Evolutionary conservation across 2,113 vertebrate species (phyloP).

Genomic region (Chroicocephalus ridibundus): DNA sequence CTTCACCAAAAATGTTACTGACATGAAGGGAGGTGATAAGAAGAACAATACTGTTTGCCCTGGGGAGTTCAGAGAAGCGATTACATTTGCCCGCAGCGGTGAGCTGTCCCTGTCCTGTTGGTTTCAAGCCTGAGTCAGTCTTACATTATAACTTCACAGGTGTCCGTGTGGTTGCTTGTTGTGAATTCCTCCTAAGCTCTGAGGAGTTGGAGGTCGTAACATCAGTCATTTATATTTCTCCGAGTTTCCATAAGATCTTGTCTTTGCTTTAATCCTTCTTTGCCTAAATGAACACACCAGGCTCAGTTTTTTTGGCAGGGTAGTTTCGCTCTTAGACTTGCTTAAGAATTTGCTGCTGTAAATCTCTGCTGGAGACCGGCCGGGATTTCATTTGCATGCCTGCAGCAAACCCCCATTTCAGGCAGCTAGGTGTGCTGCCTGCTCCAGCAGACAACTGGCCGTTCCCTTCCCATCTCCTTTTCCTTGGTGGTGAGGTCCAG

Average conservation of each 20-base stretch:
- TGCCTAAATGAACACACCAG: background rate
- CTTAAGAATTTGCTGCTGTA: background rate
- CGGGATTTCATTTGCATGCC: background rate
- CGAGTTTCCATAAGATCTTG: background rate
- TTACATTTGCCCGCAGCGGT: accelerated
- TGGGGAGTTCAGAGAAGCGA: background rate
- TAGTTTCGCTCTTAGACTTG: background rate
- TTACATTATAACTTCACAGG: background rate
- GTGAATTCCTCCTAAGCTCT: background rate
- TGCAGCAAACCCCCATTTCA: background rate
- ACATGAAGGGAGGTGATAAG: background rate
- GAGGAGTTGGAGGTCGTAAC: background rate
- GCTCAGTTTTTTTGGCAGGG: background rate
- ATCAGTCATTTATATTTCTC: background rate
- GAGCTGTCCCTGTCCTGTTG: background rate
- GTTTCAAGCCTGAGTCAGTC: background rate
- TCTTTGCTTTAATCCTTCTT: background rate
- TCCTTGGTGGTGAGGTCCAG: background rate
- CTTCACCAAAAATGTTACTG: background rate
- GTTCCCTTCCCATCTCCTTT: background rate
- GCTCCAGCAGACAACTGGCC: background rate
- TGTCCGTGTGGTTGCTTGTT: background rate
- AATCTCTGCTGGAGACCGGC: background rate
- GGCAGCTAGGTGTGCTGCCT: background rate
- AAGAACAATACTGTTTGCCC: background rate